These are phyloP conservation scores for Falco novaeseelandiae DNA, from an alignment of 2,797 vertebrate genomes.

Conservation along the genomic window DNA sequence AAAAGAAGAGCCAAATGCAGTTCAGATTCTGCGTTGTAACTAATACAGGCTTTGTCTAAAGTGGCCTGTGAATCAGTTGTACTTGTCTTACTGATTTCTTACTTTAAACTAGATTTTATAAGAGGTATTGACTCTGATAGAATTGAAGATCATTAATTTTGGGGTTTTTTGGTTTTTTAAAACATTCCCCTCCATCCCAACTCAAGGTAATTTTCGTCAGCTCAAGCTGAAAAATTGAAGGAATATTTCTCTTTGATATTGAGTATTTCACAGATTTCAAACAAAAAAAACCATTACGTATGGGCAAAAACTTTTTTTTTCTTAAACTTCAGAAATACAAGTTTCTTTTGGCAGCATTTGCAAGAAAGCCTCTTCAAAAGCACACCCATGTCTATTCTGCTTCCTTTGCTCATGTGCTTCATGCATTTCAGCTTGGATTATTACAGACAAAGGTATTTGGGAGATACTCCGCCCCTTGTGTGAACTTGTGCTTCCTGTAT, in stretches of 20 bases:
- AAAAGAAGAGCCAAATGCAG: not conserved
- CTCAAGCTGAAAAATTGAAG: not conserved
- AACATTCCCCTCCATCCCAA: not conserved
- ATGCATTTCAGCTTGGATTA: not conserved
- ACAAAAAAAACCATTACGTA: not conserved
- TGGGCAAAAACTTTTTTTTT: not conserved
- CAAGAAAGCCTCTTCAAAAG: not conserved
- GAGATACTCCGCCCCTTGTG: fast-evolving
- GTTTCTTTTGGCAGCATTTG: not conserved
- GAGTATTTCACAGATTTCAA: not conserved
- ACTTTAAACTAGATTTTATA: not conserved
- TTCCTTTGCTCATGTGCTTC: not conserved
- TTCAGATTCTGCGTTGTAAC: not conserved
- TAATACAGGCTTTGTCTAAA: not conserved
- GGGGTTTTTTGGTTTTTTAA: not conserved
- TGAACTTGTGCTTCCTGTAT: not conserved
- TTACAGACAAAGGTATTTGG: not conserved
- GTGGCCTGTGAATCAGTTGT: not conserved
- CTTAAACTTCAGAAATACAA: not conserved
- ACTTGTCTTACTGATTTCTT: not conserved
- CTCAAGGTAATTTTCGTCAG: not conserved
- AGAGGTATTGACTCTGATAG: not conserved
- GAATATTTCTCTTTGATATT: not conserved
- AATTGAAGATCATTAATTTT: not conserved
- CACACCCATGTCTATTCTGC: not conserved